phyloP scores from a whole-genome alignment of 37 sponge, comb jelly and placozoan genomes.

The Chondrilla cf. caribensis region DNA sequence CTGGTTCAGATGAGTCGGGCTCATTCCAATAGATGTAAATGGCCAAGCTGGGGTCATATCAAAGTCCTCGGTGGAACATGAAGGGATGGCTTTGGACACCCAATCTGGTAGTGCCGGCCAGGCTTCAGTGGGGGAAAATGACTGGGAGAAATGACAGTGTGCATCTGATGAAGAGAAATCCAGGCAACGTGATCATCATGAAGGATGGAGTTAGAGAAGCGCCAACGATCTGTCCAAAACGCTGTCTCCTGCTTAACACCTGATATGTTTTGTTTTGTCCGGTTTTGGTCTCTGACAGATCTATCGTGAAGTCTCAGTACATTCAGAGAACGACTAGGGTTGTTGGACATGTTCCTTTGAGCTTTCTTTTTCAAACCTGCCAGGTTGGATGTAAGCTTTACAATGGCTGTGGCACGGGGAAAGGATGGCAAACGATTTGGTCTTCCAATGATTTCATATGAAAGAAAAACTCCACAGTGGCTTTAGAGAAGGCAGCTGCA shows the following conservation, averaged over 20 bases:
- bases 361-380: background rate
- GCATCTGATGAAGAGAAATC: background rate
- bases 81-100: background rate
- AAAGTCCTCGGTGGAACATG: background rate
- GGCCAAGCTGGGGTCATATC: background rate
- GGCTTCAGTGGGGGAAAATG: background rate
- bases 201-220: background rate
- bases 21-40: conserved; percentile 17
- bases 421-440: too few species aligned
- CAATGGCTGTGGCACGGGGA: background rate
- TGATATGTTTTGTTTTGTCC: background rate
- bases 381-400: background rate
- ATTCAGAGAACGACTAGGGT: background rate
- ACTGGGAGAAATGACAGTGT: background rate
- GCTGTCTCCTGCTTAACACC: background rate
- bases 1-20: background rate
- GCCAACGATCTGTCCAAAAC: background rate
- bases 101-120: background rate
- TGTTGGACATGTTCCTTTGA: background rate
- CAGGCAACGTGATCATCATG: background rate
- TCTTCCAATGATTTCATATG: too few species aligned
- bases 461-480: too few species aligned
- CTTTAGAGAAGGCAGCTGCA: too few species aligned
- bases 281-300: background rate
- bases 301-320: background rate